phyloP scores from a whole-genome alignment of 1,140 invertebrate genomes.

The Magallana ariakensis region DNA sequence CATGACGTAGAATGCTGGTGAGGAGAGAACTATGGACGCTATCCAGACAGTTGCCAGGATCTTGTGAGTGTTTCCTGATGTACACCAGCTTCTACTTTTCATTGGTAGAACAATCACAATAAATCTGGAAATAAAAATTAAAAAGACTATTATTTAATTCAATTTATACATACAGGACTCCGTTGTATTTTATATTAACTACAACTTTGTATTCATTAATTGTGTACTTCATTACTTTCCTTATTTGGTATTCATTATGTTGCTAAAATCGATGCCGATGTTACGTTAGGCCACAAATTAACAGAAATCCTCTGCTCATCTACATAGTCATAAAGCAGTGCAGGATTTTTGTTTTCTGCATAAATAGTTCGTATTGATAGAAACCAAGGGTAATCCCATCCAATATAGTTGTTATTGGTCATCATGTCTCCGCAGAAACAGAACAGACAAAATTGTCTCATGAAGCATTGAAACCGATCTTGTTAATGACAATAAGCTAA shows the following conservation, averaged over 20 bases:
- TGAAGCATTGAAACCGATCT: background rate
- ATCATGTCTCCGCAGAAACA: background rate
- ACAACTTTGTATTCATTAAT: too few relatives aligned
- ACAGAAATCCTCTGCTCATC: background rate
- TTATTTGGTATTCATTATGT: too few relatives aligned
- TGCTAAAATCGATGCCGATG: too few relatives aligned
- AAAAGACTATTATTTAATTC: too few relatives aligned
- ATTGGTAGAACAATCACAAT: conserved; percentile 89
- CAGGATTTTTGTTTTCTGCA: background rate
- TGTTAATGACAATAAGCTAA: background rate
- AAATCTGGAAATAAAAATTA: conserved; percentile 82
- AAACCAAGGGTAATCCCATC: background rate
- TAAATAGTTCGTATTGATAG: background rate
- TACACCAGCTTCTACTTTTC: conserved; percentile 86
- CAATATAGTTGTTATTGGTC: background rate
- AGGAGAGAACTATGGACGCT: conserved; percentile 78
- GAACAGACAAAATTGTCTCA: background rate
- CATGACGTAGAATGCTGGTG: conserved; percentile 81
- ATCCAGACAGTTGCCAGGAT: conserved; percentile 85
- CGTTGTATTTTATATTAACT: too few relatives aligned
- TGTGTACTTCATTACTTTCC: too few relatives aligned
- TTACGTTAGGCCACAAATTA: too few relatives aligned
- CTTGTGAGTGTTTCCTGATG: conserved; percentile 85
- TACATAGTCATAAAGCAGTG: background rate
- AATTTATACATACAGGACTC: too few relatives aligned